Conservation (phyloP, 2,888 invertebrate species). For the Napeogenes inachia region DNA sequence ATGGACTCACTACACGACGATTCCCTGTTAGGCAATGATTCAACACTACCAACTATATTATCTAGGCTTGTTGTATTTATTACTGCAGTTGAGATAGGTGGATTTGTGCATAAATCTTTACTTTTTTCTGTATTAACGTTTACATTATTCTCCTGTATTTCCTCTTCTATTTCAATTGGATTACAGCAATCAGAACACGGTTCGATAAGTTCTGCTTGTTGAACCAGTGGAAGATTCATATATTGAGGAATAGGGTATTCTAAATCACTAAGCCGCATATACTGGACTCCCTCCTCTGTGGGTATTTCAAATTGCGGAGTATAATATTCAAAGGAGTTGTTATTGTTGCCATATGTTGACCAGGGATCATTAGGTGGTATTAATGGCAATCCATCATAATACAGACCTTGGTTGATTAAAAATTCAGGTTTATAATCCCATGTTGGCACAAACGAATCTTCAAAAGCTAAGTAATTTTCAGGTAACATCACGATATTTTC, state of each 20-base stretch:
- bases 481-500: conserved; percentile 63
- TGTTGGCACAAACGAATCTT: conserved; percentile 70
- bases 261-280: conserved; percentile 67
- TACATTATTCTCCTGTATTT: conserved; percentile 35
- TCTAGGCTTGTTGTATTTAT: conserved; percentile 44
- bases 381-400: conserved; percentile 62
- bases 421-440: conserved; percentile 67
- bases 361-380: conserved; percentile 69
- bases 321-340: conserved; percentile 59
- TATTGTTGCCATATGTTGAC: conserved; percentile 59
- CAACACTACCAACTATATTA: conserved; percentile 43
- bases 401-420: conserved; percentile 51
- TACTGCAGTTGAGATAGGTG: conserved; percentile 32
- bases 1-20: conserved; percentile 62
- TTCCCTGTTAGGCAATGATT: conserved; percentile 48
- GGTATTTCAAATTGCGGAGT: conserved; percentile 57
- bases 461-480: conserved; percentile 73
- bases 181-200: conserved; percentile 41
- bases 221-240: conserved; percentile 61
- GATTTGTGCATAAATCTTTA: conserved; percentile 16
- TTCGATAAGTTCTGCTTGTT: conserved; percentile 32
- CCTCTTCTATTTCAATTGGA: conserved; percentile 35
- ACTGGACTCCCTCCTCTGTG: conserved; percentile 54
- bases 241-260: conserved; percentile 68
- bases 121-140: conserved; percentile 10